Evolutionary conservation across 64 coral and sea anemone genomes (phyloP).

Genomic region (Stylophora pistillata): DNA sequence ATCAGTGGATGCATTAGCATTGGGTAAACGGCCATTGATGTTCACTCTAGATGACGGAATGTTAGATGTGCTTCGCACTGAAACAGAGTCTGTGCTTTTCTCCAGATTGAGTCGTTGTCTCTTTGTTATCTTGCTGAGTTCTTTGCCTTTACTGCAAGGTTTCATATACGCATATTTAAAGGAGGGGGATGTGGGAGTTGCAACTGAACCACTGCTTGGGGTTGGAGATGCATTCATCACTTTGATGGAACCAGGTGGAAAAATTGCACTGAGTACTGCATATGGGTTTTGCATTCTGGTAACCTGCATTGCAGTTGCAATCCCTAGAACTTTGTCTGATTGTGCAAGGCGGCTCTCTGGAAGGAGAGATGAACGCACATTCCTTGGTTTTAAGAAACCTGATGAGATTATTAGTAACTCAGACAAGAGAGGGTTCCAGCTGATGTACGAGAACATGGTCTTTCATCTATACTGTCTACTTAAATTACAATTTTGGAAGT

Average conservation of each 20-base stretch:
- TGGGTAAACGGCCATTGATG: slow-evolving; percentile 19
- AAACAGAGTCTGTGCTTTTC: slow-evolving; percentile 61
- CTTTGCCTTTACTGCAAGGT: slow-evolving; percentile 73
- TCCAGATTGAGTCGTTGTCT: slow-evolving; percentile 81
- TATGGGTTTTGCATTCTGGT: slow-evolving; percentile 87
- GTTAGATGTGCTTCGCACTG: slow-evolving; percentile 59
- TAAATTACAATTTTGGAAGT: slow-evolving; percentile 83
- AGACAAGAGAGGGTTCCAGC: slow-evolving; percentile 87
- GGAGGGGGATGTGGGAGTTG: slow-evolving; percentile 58
- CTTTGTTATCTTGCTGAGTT: slow-evolving; percentile 75
- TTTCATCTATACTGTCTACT: slow-evolving; percentile 90
- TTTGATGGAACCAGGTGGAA: slow-evolving; percentile 23
- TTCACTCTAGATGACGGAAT: slow-evolving; percentile 70
- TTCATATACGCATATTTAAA: slow-evolving; percentile 70
- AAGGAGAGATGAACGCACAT: slow-evolving; percentile 80
- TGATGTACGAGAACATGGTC: slow-evolving; percentile 95
- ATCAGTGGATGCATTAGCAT: background rate
- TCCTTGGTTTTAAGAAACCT: slow-evolving; percentile 94
- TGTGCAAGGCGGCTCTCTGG: slow-evolving; percentile 83
- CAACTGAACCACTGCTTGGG: slow-evolving; percentile 43
- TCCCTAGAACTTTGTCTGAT: slow-evolving; percentile 90
- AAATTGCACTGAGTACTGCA: slow-evolving; percentile 39
- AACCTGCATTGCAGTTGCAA: slow-evolving; percentile 78
- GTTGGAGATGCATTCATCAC: slow-evolving; percentile 78
- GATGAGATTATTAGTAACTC: slow-evolving; percentile 54